Evolutionary conservation across 2,888 invertebrate species (phyloP).

Genomic region (Andrena hattorfiana): DNA sequence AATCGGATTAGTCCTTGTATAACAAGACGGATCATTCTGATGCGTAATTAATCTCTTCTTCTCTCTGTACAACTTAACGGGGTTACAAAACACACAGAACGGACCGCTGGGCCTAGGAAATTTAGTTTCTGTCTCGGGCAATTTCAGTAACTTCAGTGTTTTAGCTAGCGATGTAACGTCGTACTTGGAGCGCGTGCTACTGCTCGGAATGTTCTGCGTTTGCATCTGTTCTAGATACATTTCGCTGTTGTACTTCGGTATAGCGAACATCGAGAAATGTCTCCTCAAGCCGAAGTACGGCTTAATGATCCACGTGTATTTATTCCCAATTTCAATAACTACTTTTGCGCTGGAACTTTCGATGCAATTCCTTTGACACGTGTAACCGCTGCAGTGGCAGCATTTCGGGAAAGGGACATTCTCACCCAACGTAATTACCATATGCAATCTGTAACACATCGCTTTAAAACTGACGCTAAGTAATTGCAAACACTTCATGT

Average conservation of each 20-base stretch:
- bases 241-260: constrained; percentile 82
- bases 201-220: constrained; percentile 73
- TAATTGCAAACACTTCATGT: constrained; percentile 82
- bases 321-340: constrained; percentile 85
- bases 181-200: constrained; percentile 76
- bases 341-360: constrained; percentile 83
- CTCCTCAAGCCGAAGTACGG: constrained; percentile 81
- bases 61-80: constrained; percentile 82
- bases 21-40: constrained; percentile 80
- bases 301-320: constrained; percentile 84
- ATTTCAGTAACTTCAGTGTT: constrained; percentile 78
- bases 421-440: constrained; percentile 81
- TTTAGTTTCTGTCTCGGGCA: constrained; percentile 76
- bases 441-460: constrained; percentile 83
- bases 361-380: constrained; percentile 83
- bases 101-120: constrained; percentile 82
- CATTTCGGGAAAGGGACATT: constrained; percentile 82
- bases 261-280: constrained; percentile 83
- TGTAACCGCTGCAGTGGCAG: constrained; percentile 82
- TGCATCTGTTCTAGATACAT: constrained; percentile 75
- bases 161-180: constrained; percentile 80
- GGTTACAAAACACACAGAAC: constrained; percentile 84
- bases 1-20: constrained; percentile 79
- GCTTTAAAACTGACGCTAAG: constrained; percentile 83
- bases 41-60: constrained; percentile 80